A percentile compares a stretch with the other conserved stretches of the same genome.
Conservation (phyloP, 2,888 invertebrate species). For the Agriopis marginaria region DNA sequence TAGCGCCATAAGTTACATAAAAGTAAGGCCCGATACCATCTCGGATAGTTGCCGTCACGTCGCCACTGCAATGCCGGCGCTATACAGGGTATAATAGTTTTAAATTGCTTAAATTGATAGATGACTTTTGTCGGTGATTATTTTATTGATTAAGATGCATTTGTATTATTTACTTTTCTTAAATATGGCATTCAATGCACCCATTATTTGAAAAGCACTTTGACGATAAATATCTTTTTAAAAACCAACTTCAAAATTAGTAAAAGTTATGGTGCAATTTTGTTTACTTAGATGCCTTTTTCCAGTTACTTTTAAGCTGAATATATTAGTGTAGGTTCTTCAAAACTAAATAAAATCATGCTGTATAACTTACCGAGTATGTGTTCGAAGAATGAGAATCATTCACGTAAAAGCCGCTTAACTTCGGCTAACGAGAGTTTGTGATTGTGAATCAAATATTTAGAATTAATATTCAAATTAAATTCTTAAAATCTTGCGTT, state of each 20-base stretch:
- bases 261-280: too few species aligned
- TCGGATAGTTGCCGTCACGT: conserved; percentile 68
- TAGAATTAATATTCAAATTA: conserved; percentile 73
- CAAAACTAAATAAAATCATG: conserved; percentile 9
- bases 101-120: conserved; percentile 36
- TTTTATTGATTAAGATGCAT: background rate
- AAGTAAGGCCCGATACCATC: conserved; percentile 83
- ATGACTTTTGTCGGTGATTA: conserved; percentile 6
- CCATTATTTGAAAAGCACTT: too few species aligned
- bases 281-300: too few species aligned
- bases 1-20: conserved; percentile 81
- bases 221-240: too few species aligned
- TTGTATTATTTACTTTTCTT: too few species aligned
- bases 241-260: too few species aligned
- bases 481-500: conserved; percentile 34
- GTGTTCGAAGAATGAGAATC: conserved; percentile 59
- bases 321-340: background rate
- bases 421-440: conserved; percentile 72
- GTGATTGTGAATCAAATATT: conserved; percentile 71
- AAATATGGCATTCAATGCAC: too few species aligned
- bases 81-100: conserved; percentile 40
- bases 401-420: conserved; percentile 73
- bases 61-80: conserved; percentile 45
- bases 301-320: background rate
- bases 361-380: conserved; percentile 36